These are phyloP conservation scores for Pseudanteris insignis DNA, from an alignment of 2,888 invertebrate genomes.

Conservation along the genomic window DNA sequence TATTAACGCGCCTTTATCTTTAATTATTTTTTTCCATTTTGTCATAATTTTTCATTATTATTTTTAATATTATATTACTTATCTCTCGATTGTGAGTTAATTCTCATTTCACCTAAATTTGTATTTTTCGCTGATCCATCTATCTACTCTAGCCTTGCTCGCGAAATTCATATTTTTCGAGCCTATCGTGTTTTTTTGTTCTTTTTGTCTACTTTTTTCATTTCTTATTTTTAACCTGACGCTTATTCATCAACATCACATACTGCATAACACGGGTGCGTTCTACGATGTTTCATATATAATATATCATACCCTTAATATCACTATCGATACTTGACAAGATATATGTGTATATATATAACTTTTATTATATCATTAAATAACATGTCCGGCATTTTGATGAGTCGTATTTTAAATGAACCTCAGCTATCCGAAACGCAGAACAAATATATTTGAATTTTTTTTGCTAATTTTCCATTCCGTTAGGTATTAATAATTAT, in stretches of 20 bases:
- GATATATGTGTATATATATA: slow-evolving; percentile 44
- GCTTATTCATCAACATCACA: slow-evolving; percentile 47
- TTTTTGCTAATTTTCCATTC: slow-evolving; percentile 9
- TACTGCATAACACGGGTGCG: slow-evolving; percentile 54
- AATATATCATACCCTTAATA: slow-evolving; percentile 45
- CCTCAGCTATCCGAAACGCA: slow-evolving; percentile 12
- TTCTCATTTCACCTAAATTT: slow-evolving; percentile 25
- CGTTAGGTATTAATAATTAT: neutral
- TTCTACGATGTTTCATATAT: slow-evolving; percentile 44
- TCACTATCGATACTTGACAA: slow-evolving; percentile 41
- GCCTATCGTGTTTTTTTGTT: slow-evolving; percentile 55
- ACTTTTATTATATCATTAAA: slow-evolving; percentile 40
- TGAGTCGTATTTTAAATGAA: slow-evolving; percentile 19
- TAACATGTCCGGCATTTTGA: slow-evolving; percentile 25
- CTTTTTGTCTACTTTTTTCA: slow-evolving; percentile 3
- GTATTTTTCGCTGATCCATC: slow-evolving; percentile 50
- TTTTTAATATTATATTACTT: slow-evolving; percentile 39
- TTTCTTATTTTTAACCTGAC: slow-evolving; percentile 4
- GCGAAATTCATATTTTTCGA: slow-evolving; percentile 62
- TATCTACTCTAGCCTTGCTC: slow-evolving; percentile 65
- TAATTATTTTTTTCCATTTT: slow-evolving; percentile 42
- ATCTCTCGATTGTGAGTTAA: slow-evolving; percentile 27
- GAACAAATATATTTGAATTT: slow-evolving; percentile 26
- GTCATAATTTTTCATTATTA: slow-evolving; percentile 45
- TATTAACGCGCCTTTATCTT: slow-evolving; percentile 54